Evolutionary conservation across 2,113 vertebrate genomes (phyloP), one percentile per base, ranked within the genome.

Genomic region (Benitochromis conjunctus): DNA sequence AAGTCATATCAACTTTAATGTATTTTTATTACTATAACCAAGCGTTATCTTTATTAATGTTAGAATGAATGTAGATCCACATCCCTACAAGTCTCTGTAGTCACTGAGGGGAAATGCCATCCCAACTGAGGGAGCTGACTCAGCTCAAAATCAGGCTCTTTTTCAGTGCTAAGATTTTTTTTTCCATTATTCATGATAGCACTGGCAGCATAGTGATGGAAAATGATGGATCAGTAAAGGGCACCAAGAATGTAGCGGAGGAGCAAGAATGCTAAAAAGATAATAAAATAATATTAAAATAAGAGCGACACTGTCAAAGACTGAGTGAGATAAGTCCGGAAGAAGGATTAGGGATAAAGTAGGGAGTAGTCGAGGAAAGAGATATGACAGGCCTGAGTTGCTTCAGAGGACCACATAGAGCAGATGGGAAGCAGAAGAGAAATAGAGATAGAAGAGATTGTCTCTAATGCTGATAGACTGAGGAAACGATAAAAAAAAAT

Each of bases 181-280:
- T 14, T 46, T 64, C 84, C 57, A 86, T 91, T 89, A 91, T 94
- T 91, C 83, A 85, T 89, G 83, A 89, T 91, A 69, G 82, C 86
- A 71, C 64, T 79, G 69, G 53, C 11, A 8, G 57, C 43, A 24
- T 3, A 76, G 57, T 36, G 62, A 85, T 90, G 79, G 84, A 87
- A 90, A 93, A 81, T 91, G 83, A 92, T 92, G 85, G 85, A 91
- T 94, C 86, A 87, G 87, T 87, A 89, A 91, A 87, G 88, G 87
- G 80, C 77, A 86, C 14, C 4, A 18, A 69, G 48, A 89, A 85
- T 21, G 80, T 87, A 79, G 64, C 74, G 51, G 60, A 66, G 80
- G 58, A 86, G 54, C 53, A 80, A 58, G 34, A 86, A 81, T 92
- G 84, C 84, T 79, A 55, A 83, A 84, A 91, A 38, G 87, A 93